Base-by-base conservation (phyloP, 2,888 invertebrate genomes). In the Athalia circularis region DNA sequence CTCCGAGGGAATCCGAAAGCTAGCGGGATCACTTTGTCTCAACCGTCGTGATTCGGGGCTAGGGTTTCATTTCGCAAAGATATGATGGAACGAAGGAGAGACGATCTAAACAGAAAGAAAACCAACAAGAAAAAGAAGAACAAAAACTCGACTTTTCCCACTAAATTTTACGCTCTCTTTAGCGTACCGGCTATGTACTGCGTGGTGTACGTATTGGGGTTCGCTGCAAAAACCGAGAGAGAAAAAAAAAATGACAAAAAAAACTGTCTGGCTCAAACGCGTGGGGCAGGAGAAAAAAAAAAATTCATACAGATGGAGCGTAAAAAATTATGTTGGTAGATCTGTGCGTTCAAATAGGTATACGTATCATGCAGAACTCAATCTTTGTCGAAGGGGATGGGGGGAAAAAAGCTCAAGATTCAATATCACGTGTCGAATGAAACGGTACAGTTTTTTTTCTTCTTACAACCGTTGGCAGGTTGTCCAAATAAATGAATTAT, bases 201-300 rank as follows among this genome's bases (percentile, higher is more conserved):
- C 29, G 29, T 29, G 29, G 29, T 29, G 29, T 29, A 29, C 29
- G n/a, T n/a, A 29, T 29, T 29, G 29, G 29, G 29, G 29, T 29
- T 29, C 29, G 29, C 29, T 29, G 29, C 29, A 2, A 29, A 29
- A 29, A 29, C 29, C 29, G 2, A 29, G n/a, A n/a, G n/a, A n/a
- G n/a, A 29, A 29, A 29, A 2, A 29, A 29, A 2, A 29, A 29
- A 29, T 29, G 3, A 4, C 13, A 15, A 48, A 68, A 68, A 52
- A n/a, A 65, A 50, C 52, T 52, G 67, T 68, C 65, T 65, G 65
- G 65, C 65, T 65, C 65, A 65, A 65, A 68, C 29, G 11, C 13
- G 29, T 50, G 67, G n/a, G 29, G 52, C 8, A 5, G 45, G 8
- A 68, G 8, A 68, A 52, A 67, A 29, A 4, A 29, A 67, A 67